Percentiles rank a stretch among this genome's conserved stretches.
Conservation (phyloP, 1,140 invertebrate genomes). For the Drosophila sp. region DNA sequence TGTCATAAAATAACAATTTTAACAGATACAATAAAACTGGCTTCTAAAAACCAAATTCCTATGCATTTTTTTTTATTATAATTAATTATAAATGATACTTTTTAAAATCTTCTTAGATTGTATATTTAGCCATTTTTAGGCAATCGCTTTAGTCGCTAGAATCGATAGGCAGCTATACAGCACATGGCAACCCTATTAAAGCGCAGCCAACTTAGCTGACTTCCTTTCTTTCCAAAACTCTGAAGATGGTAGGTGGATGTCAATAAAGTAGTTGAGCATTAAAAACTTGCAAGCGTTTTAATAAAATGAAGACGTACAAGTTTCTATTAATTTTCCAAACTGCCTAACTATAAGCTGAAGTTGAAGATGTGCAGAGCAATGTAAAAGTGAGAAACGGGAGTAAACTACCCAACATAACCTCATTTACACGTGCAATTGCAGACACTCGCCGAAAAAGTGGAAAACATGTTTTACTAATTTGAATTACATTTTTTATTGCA, state of each 20-base stretch:
- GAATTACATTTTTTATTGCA: conserved; percentile 16
- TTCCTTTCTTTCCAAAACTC: conserved; percentile 79
- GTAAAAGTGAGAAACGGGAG: conserved; percentile 51
- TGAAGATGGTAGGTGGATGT: conserved; percentile 83
- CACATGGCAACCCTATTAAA: conserved; percentile 10
- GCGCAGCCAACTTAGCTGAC: conserved; percentile 75
- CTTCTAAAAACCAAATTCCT: too few species aligned
- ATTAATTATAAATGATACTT: too few species aligned
- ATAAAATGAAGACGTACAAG: conserved; percentile 3
- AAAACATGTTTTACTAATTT: conserved; percentile 12
- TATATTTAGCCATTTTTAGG: neutral
- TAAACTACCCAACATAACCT: conserved; percentile 67
- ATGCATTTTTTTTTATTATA: too few species aligned
- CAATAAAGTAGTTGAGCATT: conserved; percentile 51
- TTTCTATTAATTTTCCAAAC: conserved; percentile 8
- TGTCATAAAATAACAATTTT: too few species aligned
- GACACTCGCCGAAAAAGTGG: conserved; percentile 35
- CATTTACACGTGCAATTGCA: conserved; percentile 27
- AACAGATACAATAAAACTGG: too few species aligned
- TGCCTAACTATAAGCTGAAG: neutral
- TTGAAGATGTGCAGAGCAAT: conserved; percentile 23
- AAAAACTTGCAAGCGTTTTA: conserved; percentile 28
- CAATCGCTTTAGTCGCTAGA: neutral
- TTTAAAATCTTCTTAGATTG: neutral
- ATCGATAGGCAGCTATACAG: neutral